phyloP scores from a whole-genome alignment of 2,113 vertebrate genomes.

The Solenodon paradoxus region DNA sequence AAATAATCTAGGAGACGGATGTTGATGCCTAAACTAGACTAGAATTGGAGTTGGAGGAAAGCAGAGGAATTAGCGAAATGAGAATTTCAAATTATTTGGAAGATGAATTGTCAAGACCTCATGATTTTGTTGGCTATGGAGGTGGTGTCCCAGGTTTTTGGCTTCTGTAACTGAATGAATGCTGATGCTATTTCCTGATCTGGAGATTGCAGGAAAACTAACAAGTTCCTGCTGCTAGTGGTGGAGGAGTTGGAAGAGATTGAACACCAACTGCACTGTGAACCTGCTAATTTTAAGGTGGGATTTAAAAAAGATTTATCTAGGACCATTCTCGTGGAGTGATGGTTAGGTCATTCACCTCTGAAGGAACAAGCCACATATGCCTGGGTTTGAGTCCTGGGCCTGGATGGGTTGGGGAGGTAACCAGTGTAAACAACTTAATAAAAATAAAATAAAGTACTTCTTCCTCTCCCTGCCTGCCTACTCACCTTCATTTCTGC shows the following conservation, averaged over 20 bases:
- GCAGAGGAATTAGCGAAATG: background rate
- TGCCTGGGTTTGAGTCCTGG: too few relatives aligned
- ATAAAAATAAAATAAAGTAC: too few relatives aligned
- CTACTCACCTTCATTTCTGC: too few relatives aligned
- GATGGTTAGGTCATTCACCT: too few relatives aligned
- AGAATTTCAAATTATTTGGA: slow-evolving; percentile 15
- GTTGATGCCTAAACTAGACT: background rate
- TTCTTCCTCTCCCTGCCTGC: too few relatives aligned
- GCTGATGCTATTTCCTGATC: background rate
- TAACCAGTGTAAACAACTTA: too few relatives aligned
- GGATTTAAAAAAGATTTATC: background rate
- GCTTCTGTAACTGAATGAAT: background rate
- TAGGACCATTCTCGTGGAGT: too few relatives aligned
- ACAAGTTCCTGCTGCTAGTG: background rate
- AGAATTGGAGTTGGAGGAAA: slow-evolving; percentile 5
- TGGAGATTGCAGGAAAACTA: background rate
- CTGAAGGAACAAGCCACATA: too few relatives aligned
- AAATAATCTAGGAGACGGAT: background rate
- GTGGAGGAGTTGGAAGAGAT: background rate
- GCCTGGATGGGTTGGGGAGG: too few relatives aligned
- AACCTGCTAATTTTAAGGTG: background rate
- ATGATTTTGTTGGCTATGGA: background rate
- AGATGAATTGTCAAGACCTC: background rate
- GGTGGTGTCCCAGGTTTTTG: too few relatives aligned
- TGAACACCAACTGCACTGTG: background rate